phyloP scores from a whole-genome alignment of 2,797 vertebrate genomes.

The Phataginus tetradactyla region DNA sequence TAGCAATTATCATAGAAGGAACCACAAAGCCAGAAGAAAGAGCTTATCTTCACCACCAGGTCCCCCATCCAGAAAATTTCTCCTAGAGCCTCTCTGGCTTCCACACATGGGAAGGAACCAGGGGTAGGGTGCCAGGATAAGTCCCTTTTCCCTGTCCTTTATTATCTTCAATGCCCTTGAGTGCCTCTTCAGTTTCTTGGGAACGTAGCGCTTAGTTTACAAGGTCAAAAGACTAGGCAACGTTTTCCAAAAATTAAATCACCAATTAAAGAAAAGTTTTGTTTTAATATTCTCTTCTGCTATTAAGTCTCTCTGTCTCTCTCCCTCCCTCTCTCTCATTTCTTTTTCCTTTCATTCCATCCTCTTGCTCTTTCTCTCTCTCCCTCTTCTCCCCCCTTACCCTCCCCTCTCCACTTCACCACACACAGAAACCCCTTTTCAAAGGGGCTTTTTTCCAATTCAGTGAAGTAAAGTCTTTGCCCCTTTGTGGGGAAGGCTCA shows the following conservation, averaged over 20 bases:
- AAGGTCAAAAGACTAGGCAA: constrained; percentile 61
- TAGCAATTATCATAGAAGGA: constrained; percentile 45
- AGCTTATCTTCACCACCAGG: background rate
- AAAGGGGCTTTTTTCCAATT: constrained; percentile 83
- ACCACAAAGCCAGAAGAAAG: constrained; percentile 29
- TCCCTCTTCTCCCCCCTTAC: constrained; percentile 45
- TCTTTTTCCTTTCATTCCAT: background rate
- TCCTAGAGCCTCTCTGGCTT: background rate
- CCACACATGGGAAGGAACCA: background rate
- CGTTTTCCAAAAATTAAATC: constrained; percentile 61
- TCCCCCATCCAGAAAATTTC: background rate
- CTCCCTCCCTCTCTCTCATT: background rate
- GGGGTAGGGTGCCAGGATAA: background rate
- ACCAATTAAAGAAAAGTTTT: constrained; percentile 32
- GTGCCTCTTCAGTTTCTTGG: constrained; percentile 25
- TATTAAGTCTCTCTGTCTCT: background rate
- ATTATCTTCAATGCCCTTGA: constrained; percentile 40
- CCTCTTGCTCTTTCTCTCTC: background rate
- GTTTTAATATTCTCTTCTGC: constrained; percentile 47
- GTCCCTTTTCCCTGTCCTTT: constrained; percentile 24
- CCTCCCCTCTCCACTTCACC: constrained; percentile 82
- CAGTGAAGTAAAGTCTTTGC: constrained; percentile 85
- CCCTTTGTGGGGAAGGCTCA: constrained; percentile 84
- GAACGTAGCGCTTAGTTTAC: constrained; percentile 44
- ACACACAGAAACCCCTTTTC: constrained; percentile 84